A percentile compares a stretch with the other conserved stretches of the same genome.
These are phyloP conservation scores for Apostichopus californicus DNA, from an alignment of 35 echinoderm and acorn worm species.

Conservation along the genomic window DNA sequence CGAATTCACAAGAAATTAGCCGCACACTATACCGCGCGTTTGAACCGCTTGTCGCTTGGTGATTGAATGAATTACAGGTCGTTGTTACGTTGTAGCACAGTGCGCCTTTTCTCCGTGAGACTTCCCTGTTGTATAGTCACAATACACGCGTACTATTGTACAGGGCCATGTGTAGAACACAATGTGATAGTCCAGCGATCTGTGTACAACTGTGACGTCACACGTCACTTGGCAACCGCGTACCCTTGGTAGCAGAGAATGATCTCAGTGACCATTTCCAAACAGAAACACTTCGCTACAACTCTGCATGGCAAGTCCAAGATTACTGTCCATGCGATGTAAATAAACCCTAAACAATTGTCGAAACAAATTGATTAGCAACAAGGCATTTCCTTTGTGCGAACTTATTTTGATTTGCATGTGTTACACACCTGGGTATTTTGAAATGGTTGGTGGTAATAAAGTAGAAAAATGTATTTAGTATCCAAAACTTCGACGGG, in stretches of 20 bases:
- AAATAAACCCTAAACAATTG: neutral
- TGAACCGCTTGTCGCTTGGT: constrained; percentile 6
- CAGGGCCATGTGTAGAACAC: neutral
- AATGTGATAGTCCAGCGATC: neutral
- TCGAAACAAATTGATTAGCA: neutral
- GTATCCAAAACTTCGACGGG: no score
- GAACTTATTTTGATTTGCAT: no score
- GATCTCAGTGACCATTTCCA: neutral
- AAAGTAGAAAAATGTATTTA: no score
- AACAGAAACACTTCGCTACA: neutral
- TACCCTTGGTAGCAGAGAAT: constrained; percentile 20
- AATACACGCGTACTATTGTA: neutral
- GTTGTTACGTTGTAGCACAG: neutral
- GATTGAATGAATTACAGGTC: constrained; percentile 29
- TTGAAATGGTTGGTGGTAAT: no score
- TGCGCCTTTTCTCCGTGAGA: constrained; percentile 4
- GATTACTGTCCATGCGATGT: neutral
- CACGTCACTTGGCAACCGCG: constrained; percentile 45
- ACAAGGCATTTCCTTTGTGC: neutral
- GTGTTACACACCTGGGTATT: no score
- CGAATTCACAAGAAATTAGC: constrained; percentile 1
- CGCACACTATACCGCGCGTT: constrained; percentile 25
- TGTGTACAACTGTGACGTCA: constrained; percentile 52
- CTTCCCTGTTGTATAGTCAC: neutral
- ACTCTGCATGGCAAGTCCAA: neutral